Base-by-base conservation (phyloP, 2,797 vertebrate genomes). In the Phoeniculus purpureus region DNA sequence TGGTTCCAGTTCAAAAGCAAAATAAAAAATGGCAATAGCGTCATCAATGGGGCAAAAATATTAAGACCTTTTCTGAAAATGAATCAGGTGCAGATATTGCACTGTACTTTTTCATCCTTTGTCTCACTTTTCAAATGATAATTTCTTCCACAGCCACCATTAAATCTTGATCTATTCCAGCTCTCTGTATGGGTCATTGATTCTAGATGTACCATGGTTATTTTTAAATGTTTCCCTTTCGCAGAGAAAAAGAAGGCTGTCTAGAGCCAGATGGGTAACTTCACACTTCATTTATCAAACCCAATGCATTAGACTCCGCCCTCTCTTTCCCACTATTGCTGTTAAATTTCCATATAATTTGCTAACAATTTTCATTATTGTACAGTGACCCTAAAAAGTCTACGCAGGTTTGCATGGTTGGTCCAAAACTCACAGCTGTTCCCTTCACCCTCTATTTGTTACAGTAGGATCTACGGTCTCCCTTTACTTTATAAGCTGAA, bases 201-300 rank as follows among this genome's bases (percentile, higher is more conserved):
- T 96, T 96, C 97, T 98, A 97, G 97, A 97, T 97, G 97, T 97
- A 97, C 96, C 95, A 93, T 97, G 97, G 96, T 97, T 97, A 97
- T 98, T 97, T 97, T 97, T 96, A 98, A 97, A 97, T 97, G 97
- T 97, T 98, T 97, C 96, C 94, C 96, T 97, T 97, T 96, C 89
- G 96, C 83, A 94, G 95, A 96, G 94, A 95, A 95, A 92, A 92
- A 95, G 90, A 94, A 58, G 98, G 97, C 96, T 98, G 98, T 98
- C 98, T 97, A 97, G 93, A 98, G 98, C 98, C 99, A 99, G 99
- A 99, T 99, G 99, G 99, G 98, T 98, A 98, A 98, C 98, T 99
- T 99, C 98, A 99, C 98, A 99, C 98, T 98, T 98, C 98, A 99
- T 99, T 99, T 99, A 99, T 99, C 99, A 99, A 99, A 98, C 98